Percentiles rank a stretch among this genome's conserved stretches.
These are phyloP conservation scores for Lagorchestes hirsutus DNA, from an alignment of 2,797 vertebrate genomes.

Conservation along the genomic window DNA sequence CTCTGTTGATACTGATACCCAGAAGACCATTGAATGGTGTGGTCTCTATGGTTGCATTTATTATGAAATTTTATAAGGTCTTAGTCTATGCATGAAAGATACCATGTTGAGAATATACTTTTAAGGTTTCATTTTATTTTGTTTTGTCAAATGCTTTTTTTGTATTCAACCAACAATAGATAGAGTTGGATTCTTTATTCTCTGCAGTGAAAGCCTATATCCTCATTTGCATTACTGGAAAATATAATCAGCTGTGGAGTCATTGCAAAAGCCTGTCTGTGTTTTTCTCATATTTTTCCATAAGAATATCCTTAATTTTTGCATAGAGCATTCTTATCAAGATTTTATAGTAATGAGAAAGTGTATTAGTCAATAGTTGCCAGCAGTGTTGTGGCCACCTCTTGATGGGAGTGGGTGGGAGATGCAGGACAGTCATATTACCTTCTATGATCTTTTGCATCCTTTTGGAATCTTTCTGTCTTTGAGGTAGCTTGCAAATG, in stretches of 20 bases:
- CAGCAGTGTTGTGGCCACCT: neutral
- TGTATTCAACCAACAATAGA: neutral
- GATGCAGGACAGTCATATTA: neutral
- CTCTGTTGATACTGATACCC: neutral
- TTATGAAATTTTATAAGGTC: neutral
- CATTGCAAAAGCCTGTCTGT: neutral
- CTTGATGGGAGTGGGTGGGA: neutral
- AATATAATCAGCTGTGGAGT: neutral
- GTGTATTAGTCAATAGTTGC: neutral
- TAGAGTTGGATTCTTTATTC: neutral
- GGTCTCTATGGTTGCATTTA: neutral
- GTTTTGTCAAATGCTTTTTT: neutral
- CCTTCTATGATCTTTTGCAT: neutral
- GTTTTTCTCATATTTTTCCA: neutral
- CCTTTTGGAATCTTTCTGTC: neutral
- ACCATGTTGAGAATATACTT: neutral
- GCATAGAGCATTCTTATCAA: neutral
- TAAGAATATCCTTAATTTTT: neutral
- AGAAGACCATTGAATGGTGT: neutral
- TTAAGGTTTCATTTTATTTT: neutral
- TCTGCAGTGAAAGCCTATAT: neutral
- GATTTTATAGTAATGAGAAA: neutral
- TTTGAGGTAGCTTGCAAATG: neutral
- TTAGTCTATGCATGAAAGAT: neutral
- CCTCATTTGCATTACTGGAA: neutral